phyloP scores from a whole-genome alignment of 2,113 vertebrate species.

The Scatophagus argus region DNA sequence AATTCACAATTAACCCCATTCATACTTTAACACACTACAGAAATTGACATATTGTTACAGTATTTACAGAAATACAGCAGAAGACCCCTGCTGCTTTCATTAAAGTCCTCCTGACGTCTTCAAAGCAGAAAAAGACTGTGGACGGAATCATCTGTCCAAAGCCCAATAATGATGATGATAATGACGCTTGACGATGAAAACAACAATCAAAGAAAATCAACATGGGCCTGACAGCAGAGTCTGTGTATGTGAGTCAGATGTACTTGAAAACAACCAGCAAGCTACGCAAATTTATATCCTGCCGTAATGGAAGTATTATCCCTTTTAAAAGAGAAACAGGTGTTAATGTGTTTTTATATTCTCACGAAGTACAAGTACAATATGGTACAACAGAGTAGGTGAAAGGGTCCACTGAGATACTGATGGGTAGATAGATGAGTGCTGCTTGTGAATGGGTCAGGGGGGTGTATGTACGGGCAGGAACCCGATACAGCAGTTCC shows the following conservation, averaged over 20 bases:
- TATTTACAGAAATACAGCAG: conserved; percentile 18
- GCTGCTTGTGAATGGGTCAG: no score
- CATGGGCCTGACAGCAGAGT: background rate
- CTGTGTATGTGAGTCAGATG: background rate
- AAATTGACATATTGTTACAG: background rate
- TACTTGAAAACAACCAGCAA: background rate
- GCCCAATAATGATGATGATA: no score
- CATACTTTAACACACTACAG: background rate
- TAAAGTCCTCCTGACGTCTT: background rate
- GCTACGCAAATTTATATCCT: background rate
- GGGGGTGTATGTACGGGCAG: no score
- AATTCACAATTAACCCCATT: background rate
- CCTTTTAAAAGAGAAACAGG: no score
- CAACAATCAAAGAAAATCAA: background rate
- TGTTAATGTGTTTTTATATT: no score
- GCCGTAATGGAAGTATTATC: background rate
- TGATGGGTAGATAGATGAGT: no score
- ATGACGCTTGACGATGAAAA: background rate
- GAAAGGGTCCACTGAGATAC: background rate
- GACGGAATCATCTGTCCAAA: background rate
- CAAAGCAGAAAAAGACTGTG: background rate
- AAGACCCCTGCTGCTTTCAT: background rate
- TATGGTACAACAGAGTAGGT: no score
- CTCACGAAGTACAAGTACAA: no score
- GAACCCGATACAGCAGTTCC: no score